A percentile compares a stretch with the other conserved stretches of the same genome.
These are phyloP conservation scores for Pachydiplax longipennis DNA, from an alignment of 2,888 invertebrate species.

Conservation along the genomic window DNA sequence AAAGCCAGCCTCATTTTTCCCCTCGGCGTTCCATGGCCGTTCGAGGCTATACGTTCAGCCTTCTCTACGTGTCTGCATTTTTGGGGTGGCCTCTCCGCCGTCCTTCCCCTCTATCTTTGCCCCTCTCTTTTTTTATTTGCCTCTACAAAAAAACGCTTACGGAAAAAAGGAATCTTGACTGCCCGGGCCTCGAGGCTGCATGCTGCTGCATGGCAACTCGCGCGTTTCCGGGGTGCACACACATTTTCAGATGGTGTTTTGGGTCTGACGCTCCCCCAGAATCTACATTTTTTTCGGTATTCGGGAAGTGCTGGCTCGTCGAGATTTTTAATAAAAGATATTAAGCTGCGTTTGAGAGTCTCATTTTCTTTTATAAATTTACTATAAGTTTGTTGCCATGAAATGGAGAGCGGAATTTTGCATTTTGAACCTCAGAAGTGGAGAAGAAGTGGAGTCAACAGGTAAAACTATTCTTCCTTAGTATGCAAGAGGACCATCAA, in stretches of 20 bases:
- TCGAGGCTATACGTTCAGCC: neutral
- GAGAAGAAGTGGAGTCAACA: too few relatives aligned
- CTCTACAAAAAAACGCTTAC: neutral
- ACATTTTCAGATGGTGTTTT: neutral
- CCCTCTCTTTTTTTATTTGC: neutral
- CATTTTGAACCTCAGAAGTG: too few relatives aligned
- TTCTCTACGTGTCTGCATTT: constrained; percentile 5
- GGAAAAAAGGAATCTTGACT: constrained; percentile 18
- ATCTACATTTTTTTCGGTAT: neutral
- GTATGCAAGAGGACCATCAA: too few relatives aligned
- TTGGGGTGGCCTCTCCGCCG: constrained; percentile 4
- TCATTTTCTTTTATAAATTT: neutral
- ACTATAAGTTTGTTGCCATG: neutral
- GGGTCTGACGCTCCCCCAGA: neutral
- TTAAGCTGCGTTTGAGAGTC: neutral
- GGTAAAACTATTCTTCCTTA: too few relatives aligned
- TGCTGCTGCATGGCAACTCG: constrained; percentile 33
- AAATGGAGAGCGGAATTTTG: neutral
- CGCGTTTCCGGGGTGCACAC: constrained; percentile 38
- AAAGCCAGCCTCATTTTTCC: constrained; percentile 22
- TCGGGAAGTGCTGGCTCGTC: neutral
- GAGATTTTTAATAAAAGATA: neutral
- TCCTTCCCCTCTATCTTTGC: neutral
- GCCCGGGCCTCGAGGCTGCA: constrained; percentile 22
- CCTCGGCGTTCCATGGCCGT: constrained; percentile 10